phyloP scores from a whole-genome alignment of 2,888 invertebrate genomes.

The Ophonus ardosiacus region DNA sequence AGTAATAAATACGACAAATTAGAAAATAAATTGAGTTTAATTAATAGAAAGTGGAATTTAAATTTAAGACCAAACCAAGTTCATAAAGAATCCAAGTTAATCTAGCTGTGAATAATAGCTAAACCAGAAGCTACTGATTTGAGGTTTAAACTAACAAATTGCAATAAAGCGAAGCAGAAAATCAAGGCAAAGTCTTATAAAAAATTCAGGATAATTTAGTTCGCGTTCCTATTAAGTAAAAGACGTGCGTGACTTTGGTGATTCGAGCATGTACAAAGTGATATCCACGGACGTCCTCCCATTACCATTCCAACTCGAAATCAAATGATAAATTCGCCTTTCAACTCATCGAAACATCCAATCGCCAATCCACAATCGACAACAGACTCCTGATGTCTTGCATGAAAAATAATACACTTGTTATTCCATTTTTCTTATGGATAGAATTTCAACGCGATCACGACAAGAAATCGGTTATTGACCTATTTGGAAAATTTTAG shows the following conservation, averaged over 20 bases:
- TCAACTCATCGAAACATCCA: background rate
- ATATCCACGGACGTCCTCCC: background rate
- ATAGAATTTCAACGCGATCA: background rate
- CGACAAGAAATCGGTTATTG: background rate
- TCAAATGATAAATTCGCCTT: conserved; percentile 47
- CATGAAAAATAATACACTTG: background rate
- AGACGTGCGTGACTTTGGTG: conserved; percentile 40
- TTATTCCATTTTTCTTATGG: background rate
- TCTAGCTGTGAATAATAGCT: conserved; percentile 32
- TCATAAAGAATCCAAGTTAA: conserved; percentile 9
- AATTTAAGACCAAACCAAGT: background rate
- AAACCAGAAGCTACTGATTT: conserved; percentile 1
- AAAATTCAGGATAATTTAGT: conserved; percentile 28
- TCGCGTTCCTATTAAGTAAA: conserved; percentile 43
- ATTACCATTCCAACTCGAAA: conserved; percentile 51
- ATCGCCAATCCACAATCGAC: background rate
- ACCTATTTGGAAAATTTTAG: background rate
- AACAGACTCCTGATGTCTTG: background rate
- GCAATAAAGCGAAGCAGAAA: conserved; percentile 23
- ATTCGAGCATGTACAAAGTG: conserved; percentile 47
- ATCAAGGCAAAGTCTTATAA: conserved; percentile 26
- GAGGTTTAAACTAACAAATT: conserved; percentile 20
- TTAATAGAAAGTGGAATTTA: conserved; percentile 8
- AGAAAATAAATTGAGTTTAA: background rate
- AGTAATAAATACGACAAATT: background rate